Evolutionary conservation across 2,113 vertebrate species (phyloP).

Genomic region (Cryptotis parvus): DNA sequence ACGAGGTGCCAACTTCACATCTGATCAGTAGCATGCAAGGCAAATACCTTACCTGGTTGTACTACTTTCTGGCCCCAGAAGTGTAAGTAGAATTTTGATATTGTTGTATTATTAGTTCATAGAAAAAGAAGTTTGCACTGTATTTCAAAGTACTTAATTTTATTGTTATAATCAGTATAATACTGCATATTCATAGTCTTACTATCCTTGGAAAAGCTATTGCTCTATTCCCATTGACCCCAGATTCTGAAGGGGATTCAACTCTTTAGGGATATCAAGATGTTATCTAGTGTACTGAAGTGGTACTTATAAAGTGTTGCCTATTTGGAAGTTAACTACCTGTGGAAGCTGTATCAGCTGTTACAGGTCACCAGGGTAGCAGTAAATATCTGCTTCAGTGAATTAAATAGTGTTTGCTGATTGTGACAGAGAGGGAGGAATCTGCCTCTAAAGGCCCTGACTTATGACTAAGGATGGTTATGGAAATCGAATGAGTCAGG

Average conservation of each 20-base stretch:
- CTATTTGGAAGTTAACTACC: slow-evolving; percentile 51
- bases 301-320: slow-evolving; percentile 40
- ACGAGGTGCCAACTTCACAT: too few relatives aligned
- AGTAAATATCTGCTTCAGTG: slow-evolving; percentile 21
- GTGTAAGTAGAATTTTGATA: background rate
- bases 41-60: too few relatives aligned
- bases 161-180: background rate
- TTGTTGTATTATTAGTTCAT: background rate
- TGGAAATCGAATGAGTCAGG: background rate
- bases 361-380: slow-evolving; percentile 1
- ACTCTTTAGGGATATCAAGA: background rate
- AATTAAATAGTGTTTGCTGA: background rate
- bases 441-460: background rate
- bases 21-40: too few relatives aligned
- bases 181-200: background rate
- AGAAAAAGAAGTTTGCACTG: background rate
- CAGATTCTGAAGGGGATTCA: background rate
- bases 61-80: too few relatives aligned
- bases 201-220: background rate
- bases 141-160: background rate
- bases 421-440: background rate
- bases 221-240: background rate
- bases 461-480: background rate
- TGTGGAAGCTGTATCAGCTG: slow-evolving; percentile 24
- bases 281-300: slow-evolving; percentile 50